A percentile compares a stretch with the other conserved stretches of the same genome.
phyloP scores from a whole-genome alignment of 2,113 vertebrate genomes.

The Acanthisitta chloris region DNA sequence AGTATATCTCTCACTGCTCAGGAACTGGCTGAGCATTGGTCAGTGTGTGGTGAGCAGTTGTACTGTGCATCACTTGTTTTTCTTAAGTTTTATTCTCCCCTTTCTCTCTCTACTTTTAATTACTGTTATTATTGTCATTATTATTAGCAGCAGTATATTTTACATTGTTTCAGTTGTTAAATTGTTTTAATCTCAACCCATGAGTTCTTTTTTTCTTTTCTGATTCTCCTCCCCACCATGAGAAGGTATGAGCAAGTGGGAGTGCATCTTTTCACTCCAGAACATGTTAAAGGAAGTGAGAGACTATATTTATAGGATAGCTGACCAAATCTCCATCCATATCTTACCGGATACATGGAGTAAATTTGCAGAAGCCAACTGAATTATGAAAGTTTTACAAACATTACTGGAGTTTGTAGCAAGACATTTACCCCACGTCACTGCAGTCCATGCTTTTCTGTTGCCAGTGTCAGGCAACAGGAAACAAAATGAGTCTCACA shows the following conservation, averaged over 20 bases:
- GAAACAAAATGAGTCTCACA: background rate
- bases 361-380: background rate
- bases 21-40: background rate
- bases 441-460: background rate
- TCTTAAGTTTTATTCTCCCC: background rate
- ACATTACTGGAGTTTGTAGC: background rate
- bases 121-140: background rate
- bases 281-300: background rate
- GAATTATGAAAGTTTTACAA: background rate
- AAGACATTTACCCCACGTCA: background rate
- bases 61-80: background rate
- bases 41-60: background rate
- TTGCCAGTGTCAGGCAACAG: background rate
- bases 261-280: background rate
- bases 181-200: background rate
- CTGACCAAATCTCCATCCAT: background rate
- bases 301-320: background rate
- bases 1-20: background rate
- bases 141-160: background rate
- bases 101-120: background rate
- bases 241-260: background rate
- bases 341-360: background rate
- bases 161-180: background rate
- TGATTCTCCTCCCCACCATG: background rate
- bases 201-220: background rate